Percentiles rank a stretch among this genome's conserved stretches.
Evolutionary conservation across 2,113 vertebrate species (phyloP).

Genomic region (Ptyas mucosa): DNA sequence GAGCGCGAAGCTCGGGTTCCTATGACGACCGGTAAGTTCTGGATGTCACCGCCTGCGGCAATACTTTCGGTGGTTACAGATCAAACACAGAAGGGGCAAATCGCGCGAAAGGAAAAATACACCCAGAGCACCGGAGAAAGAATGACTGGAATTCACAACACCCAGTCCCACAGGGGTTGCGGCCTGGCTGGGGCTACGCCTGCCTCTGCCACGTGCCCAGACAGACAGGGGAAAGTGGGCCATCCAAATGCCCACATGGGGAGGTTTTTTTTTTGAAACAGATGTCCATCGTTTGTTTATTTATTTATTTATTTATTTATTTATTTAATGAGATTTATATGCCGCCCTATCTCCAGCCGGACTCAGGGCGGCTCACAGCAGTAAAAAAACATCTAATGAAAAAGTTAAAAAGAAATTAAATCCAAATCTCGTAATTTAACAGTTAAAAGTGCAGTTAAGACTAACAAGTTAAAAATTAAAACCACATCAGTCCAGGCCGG

Average conservation of each 20-base stretch:
- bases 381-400: no score
- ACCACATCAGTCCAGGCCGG: no score
- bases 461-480: no score
- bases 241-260: background rate
- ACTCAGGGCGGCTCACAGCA: no score
- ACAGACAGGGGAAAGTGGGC: background rate
- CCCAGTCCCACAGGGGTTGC: background rate
- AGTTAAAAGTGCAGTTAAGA: no score
- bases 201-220: background rate
- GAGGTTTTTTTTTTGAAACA: background rate
- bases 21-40: constrained; percentile 63
- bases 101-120: background rate
- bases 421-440: no score
- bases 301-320: no score
- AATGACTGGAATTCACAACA: constrained; percentile 50
- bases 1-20: constrained; percentile 51
- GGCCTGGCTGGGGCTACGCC: background rate
- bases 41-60: constrained; percentile 54
- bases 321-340: no score
- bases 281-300: background rate
- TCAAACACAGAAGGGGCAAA: constrained; percentile 55
- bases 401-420: no score
- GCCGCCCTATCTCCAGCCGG: no score
- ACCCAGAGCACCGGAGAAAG: constrained; percentile 14
- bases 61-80: constrained; percentile 56